Evolutionary conservation across 2,797 vertebrate species (phyloP), one percentile per base, ranked within the genome.

Genomic region (Babyrousa celebensis): DNA sequence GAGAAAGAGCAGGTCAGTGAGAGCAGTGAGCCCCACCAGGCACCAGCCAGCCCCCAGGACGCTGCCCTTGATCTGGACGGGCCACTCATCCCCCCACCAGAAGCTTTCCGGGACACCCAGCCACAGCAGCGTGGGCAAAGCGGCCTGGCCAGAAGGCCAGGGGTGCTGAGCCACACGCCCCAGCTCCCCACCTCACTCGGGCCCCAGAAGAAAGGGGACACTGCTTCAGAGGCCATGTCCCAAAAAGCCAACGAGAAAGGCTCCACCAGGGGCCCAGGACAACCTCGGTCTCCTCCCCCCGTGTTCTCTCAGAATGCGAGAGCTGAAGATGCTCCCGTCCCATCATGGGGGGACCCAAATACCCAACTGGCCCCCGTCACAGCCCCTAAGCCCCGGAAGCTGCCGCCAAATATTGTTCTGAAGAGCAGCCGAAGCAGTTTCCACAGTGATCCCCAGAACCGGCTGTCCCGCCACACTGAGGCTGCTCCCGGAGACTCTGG

Each of bases 351-450:
- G 4, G 96, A 98, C 20, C 36, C 71, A 0, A 52, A 89, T 0
- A 21, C 83, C 89, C 99, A 96, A 15, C 87, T 75, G 0, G 96
- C 95, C 78, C 99, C 99, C 62, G 99, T 99, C n/a, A 98, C 97
- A 0, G 98, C 99, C 10, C 99, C 99, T 0, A 99, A 99, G 97
- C 99, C 99, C 4, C 98, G 99, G 92, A 99, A 91, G 77, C 75
- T 99, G 77, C 98, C 99, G 0, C 98, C 99, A 0, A 98, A 99
- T 43, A 98, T 99, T 54, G 94, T 98, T 60, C 95, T 98, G 89
- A 99, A 98, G 95, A 98, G 97, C 96, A 98, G 99, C 97, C 97
- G 96, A 58, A 93, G 0, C 96, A 97, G 91, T 79, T 58, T 84
- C 40, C 88, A 6, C 2, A 72, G 87, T 3, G 98, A 99, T 70